These are phyloP conservation scores for Lutjanus erythropterus DNA, from an alignment of 2,113 vertebrate genomes.

Conservation along the genomic window DNA sequence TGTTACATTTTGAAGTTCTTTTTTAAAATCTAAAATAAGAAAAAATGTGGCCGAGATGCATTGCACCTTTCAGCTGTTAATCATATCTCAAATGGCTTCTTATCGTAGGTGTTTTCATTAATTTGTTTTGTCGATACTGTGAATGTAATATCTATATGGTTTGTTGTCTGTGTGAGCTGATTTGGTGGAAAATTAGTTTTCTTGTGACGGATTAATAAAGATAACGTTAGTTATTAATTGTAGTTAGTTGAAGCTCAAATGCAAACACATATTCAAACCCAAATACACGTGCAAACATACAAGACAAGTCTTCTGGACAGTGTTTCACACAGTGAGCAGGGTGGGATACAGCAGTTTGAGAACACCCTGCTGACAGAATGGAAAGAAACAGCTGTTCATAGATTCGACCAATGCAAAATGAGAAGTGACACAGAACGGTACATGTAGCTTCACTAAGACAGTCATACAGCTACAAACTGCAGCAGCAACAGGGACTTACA, in stretches of 20 bases:
- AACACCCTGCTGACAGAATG: conserved; percentile 11
- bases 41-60: no score
- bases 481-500: conserved; percentile 35
- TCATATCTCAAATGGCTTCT: no score
- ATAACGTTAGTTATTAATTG: neutral
- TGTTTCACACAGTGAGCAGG: neutral
- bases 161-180: no score
- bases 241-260: neutral
- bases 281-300: neutral
- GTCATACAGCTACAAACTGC: neutral
- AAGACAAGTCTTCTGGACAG: neutral
- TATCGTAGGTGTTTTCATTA: no score
- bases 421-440: neutral
- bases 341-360: conserved; percentile 2
- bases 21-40: no score
- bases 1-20: no score
- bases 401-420: neutral
- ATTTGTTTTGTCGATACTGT: no score
- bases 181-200: no score
- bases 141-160: no score
- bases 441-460: neutral
- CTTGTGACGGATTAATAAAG: no score
- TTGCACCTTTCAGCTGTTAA: no score
- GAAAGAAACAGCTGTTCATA: neutral
- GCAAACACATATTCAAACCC: neutral